Conservation (phyloP, 2,113 vertebrate species). For the Elaphurus davidianus region DNA sequence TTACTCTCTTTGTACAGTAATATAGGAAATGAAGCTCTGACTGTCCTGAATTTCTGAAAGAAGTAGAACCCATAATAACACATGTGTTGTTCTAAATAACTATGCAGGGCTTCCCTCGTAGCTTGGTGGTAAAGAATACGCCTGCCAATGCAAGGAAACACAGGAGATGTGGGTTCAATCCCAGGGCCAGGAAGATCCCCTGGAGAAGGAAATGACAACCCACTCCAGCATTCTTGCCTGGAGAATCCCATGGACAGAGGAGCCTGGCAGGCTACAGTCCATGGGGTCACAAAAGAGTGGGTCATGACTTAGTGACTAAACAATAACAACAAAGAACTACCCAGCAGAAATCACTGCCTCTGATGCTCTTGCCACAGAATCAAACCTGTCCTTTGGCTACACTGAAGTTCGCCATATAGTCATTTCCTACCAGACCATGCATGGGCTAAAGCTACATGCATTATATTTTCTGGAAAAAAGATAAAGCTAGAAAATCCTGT, state of each 20-base stretch:
- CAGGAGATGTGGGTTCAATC: background rate
- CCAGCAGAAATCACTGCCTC: background rate
- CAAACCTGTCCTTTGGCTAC: background rate
- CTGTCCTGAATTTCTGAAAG: background rate
- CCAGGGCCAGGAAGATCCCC: background rate
- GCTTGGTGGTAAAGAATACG: background rate
- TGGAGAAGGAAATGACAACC: background rate
- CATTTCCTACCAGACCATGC: background rate
- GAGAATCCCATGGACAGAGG: background rate
- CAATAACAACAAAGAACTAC: background rate
- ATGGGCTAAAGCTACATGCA: background rate
- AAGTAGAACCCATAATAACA: background rate
- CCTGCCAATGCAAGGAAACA: background rate
- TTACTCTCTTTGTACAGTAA: background rate
- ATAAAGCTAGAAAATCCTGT: background rate
- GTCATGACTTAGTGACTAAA: background rate
- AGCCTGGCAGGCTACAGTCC: background rate
- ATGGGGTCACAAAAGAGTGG: background rate
- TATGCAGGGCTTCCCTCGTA: background rate
- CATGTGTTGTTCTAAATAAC: background rate
- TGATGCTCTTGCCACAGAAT: slow-evolving; percentile 13
- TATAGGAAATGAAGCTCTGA: background rate
- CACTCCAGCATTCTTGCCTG: background rate
- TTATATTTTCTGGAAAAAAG: background rate
- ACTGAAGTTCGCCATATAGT: background rate